Base-by-base conservation (phyloP, 2,888 invertebrate genomes). In the Heliconius sara region DNA sequence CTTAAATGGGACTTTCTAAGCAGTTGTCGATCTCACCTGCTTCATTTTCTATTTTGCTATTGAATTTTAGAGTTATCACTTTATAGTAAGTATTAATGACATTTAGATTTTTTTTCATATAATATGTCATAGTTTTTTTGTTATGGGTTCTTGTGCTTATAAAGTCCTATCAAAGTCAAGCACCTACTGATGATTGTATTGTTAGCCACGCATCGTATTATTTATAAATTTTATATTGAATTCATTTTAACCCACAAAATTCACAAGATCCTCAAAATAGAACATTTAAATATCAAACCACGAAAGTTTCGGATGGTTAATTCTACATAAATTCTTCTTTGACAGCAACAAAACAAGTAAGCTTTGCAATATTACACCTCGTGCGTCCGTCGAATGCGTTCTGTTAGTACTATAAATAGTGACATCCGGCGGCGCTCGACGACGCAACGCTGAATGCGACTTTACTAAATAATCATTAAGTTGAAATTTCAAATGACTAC, bases 361-460 rank as follows among this genome's bases (percentile, higher is more conserved):
- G 70, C 78, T 77, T 83, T 87, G 91, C 90, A 89, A 89, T 89
- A 88, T 89, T 89, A 88, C 89, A 89, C 90, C 90, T 90, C 89
- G 85, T 83, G 83, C 89, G 90, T 91, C 91, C 91, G 91, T 86
- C 87, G 87, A 84, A 84, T 85, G 84, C 88, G 85, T 87, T 86
- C 85, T 86, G 9, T 52, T 52, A 22, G 52, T 52, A 87, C 90
- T 89, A 91, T 90, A 89, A 89, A 87, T 91, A 91, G 83, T 84
- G 82, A 87, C 88, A 88, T 91, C 90, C 91, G 89, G 83, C 85
- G 60, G 74, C 78, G 82, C 75, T 87, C 86, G 86, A 87, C 87
- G 86, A 87, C 87, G 86, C 79, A 79, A 68, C 16, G 79, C 78
- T 6, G 85, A 86, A 85, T 68, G 73, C 79, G 78, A 84, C 86